Base-by-base conservation (phyloP, 2,888 invertebrate genomes). In the Apamea monoglypha region DNA sequence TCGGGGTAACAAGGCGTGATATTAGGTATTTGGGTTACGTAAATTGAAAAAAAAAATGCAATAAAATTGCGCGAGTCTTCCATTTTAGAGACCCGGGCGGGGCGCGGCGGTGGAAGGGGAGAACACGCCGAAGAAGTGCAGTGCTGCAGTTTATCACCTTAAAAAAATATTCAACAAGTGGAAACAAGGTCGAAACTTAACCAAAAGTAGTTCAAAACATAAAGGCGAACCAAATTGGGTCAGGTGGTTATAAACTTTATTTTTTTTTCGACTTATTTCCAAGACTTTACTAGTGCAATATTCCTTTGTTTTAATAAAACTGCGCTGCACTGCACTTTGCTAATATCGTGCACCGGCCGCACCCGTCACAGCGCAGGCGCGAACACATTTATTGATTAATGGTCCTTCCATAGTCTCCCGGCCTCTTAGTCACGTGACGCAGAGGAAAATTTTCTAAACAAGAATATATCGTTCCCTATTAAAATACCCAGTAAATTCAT, bases 311-410 rank as follows among this genome's bases (percentile, higher is more conserved):
- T 32, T 47, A 16, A 18, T 5, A 76, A 36, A 36, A 73, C 59
- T 21, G 25, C 25, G 67, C 53, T 78, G 80, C 84, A 83, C 83
- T 82, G 67, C 80, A 84, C 80, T 78, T 56, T 12, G 25, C 36
- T 66, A 16, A 78, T 36, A 32, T 32, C 61, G 16, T 78, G 80
- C 80, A 78, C 59, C 53, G 53, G 53, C 32, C 40, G 32, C 36
- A 7, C 18, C 21, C 53, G 18, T 14, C 53, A 68, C 3, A n/a
- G 79, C 80, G 80, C 80, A 44, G 56, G 80, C 80, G 80, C 80
- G 84, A 61, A 81, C 25, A 29, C 67, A 25, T 64, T 81, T 84
- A 81, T 81, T 81, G 80, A 81, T 81, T 81, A 84, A 84, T 81
- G 47, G 44, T 68, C 53, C 61, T 36, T 78, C 81, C 77, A 40